Evolutionary conservation across 1,140 invertebrate genomes (phyloP).

Genomic region (Scaptomyza hsui): DNA sequence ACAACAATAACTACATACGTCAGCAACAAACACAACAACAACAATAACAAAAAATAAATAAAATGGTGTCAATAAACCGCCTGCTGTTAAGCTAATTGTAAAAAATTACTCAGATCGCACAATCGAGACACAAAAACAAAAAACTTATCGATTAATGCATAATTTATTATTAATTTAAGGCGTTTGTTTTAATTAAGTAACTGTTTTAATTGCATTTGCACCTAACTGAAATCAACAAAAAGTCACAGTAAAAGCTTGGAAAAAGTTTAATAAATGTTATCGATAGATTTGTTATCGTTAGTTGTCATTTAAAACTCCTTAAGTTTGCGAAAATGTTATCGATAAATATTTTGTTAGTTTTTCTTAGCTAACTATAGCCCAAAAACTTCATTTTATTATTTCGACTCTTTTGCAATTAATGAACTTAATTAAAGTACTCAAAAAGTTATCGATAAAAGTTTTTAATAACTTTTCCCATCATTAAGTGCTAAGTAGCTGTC

Average conservation of each 20-base stretch:
- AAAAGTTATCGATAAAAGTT: background rate
- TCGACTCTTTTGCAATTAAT: no score
- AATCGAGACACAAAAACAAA: background rate
- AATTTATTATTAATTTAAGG: background rate
- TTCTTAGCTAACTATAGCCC: no score
- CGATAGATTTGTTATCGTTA: background rate
- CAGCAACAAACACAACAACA: slow-evolving; percentile 17
- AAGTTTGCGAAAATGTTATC: background rate
- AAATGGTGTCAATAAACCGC: slow-evolving; percentile 33
- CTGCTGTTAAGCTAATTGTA: slow-evolving; percentile 28
- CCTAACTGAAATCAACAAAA: background rate
- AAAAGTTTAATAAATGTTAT: background rate
- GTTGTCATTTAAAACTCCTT: background rate
- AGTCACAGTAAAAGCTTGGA: no score
- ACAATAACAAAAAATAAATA: slow-evolving; percentile 3
- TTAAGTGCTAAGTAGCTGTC: background rate
- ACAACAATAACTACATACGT: slow-evolving; percentile 17
- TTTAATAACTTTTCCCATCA: background rate
- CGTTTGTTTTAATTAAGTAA: background rate
- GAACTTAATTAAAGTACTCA: no score
- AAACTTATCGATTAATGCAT: slow-evolving; percentile 11
- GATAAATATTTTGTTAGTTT: background rate
- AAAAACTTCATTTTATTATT: no score
- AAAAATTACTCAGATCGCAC: slow-evolving; percentile 20
- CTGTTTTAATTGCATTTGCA: background rate